Conservation (phyloP, 2,888 invertebrate species). For the Cephus rjabovi region DNA sequence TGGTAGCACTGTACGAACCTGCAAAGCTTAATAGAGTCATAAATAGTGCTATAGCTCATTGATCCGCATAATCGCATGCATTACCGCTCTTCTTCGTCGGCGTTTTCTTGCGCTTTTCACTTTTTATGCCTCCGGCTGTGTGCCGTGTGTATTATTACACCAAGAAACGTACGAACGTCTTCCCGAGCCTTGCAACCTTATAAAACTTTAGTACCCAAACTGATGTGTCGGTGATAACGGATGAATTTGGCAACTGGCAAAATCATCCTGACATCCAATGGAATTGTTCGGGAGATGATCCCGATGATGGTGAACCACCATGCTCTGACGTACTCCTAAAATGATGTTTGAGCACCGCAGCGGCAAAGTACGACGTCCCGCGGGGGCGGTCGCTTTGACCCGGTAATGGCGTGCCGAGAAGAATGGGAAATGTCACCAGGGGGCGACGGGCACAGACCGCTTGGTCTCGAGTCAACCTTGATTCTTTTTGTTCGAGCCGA, state of each 20-base stretch:
- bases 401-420: constrained; percentile 65
- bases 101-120: constrained; percentile 55
- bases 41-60: constrained; percentile 63
- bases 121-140: constrained; percentile 58
- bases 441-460: constrained; percentile 51
- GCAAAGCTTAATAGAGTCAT: constrained; percentile 57
- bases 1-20: not conserved
- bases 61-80: constrained; percentile 64
- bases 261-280: not conserved
- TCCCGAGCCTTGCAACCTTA: not conserved
- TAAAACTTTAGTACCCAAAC: not conserved
- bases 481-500: constrained; percentile 51
- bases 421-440: constrained; percentile 66
- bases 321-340: constrained; percentile 30
- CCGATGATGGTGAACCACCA: not conserved
- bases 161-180: constrained; percentile 34
- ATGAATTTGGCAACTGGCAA: not conserved
- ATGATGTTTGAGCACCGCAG: constrained; percentile 40
- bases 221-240: not conserved
- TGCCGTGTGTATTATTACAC: constrained; percentile 59
- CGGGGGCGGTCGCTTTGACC: constrained; percentile 64
- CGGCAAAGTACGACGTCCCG: constrained; percentile 54
- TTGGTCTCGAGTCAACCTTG: constrained; percentile 50
- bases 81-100: constrained; percentile 52
- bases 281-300: not conserved